Base-by-base conservation (phyloP, 2,797 vertebrate genomes). In the Podargus strigoides region DNA sequence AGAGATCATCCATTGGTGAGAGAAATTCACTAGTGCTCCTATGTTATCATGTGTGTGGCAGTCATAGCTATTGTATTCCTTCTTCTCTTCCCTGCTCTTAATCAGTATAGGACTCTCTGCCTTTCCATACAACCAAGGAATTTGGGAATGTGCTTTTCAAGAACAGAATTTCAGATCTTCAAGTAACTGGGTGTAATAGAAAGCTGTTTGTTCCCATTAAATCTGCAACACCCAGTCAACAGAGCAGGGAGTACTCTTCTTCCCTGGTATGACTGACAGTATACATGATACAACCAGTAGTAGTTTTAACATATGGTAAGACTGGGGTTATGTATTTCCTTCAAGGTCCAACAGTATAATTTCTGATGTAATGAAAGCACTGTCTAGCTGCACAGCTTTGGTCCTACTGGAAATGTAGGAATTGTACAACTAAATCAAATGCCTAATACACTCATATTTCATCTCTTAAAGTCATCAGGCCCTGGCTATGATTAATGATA, bases 391-490 rank as follows among this genome's bases (percentile, higher is more conserved):
- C 58, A 82, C 34, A 42, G 60, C 32, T 80, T 92, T 85, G 59
- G 32, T 64, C 34, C 56, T 41, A 7, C 64, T 41, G 63, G 64
- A 72, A 91, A 37, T 24, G 58, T 1, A 64, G 68, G 49, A 87
- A 85, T 32, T 49, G 10, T 50, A 41, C 26, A 58, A 46, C 19
- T 36, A 70, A 55, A 79, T 73, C 47, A 77, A 66, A 77, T 30
- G 10, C 24, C 14, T 24, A 13, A 59, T n/a, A 63, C 6, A 30
- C 23, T 75, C 0, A 0, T 47, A 84, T 39, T 68, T 89, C 0
- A 39, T 16, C 50, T 81, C 36, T 56, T 23, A 49, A 66, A 89
- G 20, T 53, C 47, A 60, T 44, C 36, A 58, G 58, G n/a, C 5
- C 20, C 24, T 55, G 53, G 41, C 20, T 32, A 10, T 58, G 55